Evolutionary conservation across 1,140 invertebrate genomes (phyloP).

Genomic region (Drosophila micromelanica): DNA sequence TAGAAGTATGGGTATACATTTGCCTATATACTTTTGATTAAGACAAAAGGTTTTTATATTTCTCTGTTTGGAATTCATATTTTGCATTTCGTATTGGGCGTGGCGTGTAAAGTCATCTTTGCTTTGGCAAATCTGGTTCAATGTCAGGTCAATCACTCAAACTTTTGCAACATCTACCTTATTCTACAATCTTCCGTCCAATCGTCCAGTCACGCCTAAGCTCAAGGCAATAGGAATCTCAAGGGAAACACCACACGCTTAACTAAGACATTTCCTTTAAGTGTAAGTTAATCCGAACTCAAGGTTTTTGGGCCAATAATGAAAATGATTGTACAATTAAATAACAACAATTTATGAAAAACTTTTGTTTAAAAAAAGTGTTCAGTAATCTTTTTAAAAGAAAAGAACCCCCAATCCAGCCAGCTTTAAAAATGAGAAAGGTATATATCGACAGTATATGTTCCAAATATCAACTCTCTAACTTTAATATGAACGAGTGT

Average conservation of each 20-base stretch:
- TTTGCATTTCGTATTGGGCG: conserved; percentile 34
- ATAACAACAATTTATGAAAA: too few relatives aligned
- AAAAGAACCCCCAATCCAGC: too few relatives aligned
- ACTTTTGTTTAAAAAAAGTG: too few relatives aligned
- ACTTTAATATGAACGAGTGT: too few relatives aligned
- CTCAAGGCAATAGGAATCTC: conserved; percentile 28
- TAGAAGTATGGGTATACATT: neutral
- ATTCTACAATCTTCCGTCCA: neutral
- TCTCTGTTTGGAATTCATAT: neutral
- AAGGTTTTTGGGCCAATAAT: conserved; percentile 2
- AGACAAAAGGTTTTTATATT: conserved; percentile 54
- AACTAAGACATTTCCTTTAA: conserved; percentile 13
- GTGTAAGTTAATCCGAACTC: conserved; percentile 22
- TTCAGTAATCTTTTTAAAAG: too few relatives aligned
- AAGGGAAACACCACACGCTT: conserved; percentile 26
- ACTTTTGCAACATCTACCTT: conserved; percentile 24
- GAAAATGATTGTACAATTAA: neutral
- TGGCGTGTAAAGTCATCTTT: conserved; percentile 44
- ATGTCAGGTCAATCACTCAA: conserved; percentile 53
- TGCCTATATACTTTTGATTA: conserved; percentile 43
- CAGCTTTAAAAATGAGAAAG: too few relatives aligned
- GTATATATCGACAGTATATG: too few relatives aligned
- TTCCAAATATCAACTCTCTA: too few relatives aligned
- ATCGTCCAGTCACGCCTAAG: conserved; percentile 14
- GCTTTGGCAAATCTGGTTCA: conserved; percentile 54